Conservation (phyloP, 1,140 invertebrate species). For the Drosophila repletoides region DNA sequence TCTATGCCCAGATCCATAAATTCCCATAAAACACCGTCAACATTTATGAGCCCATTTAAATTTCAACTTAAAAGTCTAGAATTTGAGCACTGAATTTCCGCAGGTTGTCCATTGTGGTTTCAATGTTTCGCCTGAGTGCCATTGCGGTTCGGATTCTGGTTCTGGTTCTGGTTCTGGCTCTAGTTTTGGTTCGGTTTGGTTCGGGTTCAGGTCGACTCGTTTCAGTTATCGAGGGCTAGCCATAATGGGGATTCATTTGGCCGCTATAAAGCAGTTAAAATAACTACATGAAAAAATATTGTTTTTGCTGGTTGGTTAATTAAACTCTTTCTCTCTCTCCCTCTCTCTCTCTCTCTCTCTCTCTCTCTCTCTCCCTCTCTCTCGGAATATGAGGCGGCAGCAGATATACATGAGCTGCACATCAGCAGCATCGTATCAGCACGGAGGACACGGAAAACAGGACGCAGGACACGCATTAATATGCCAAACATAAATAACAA, state of each 20-base stretch:
- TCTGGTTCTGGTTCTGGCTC: not conserved
- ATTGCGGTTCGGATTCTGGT: constrained; percentile 9
- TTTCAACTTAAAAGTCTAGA: constrained; percentile 22
- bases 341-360: too few species aligned
- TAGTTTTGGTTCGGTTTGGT: not conserved
- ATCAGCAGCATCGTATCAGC: not conserved
- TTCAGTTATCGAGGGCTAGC: constrained; percentile 4
- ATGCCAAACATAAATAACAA: constrained; percentile 59
- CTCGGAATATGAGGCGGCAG: not conserved
- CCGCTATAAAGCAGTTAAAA: constrained; percentile 39
- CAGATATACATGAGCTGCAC: constrained; percentile 4
- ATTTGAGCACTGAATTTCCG: constrained; percentile 11
- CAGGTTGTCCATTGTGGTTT: constrained; percentile 11
- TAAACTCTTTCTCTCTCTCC: constrained; percentile 26
- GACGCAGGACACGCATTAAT: constrained; percentile 49
- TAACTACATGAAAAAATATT: constrained; percentile 10
- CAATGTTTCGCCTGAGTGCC: constrained; percentile 35
- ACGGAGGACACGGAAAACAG: constrained; percentile 1
- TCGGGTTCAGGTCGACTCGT: not conserved
- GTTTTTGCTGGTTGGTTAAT: constrained; percentile 27
- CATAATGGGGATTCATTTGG: constrained; percentile 36
- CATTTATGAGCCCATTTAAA: constrained; percentile 37
- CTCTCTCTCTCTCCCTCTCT: too few species aligned
- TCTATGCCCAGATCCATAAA: constrained; percentile 14
- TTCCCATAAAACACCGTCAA: constrained; percentile 34